Evolutionary conservation across 2,113 vertebrate species (phyloP).

Genomic region (Nyctibius bracteatus): DNA sequence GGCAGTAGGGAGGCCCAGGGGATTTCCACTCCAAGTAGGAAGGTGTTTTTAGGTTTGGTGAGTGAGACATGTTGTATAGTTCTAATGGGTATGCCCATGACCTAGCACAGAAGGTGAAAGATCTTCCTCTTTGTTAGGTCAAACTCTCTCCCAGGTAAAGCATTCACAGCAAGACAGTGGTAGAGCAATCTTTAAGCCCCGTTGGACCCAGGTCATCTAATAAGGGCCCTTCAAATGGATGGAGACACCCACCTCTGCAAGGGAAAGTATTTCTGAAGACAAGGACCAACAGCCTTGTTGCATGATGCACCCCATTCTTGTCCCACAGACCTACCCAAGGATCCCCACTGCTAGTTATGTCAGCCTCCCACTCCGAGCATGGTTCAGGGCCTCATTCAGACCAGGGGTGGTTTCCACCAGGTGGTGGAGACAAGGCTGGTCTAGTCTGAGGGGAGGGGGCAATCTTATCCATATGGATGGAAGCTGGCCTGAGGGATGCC

Average conservation of each 20-base stretch:
- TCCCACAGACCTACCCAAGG: background rate
- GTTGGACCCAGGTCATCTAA: background rate
- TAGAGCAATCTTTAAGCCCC: background rate
- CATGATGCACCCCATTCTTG: background rate
- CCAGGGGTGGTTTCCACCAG: background rate
- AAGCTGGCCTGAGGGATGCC: background rate
- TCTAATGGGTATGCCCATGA: background rate
- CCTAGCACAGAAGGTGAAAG: background rate
- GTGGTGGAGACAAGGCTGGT: background rate
- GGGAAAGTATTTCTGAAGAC: background rate
- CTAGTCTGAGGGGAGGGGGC: background rate
- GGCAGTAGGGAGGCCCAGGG: background rate
- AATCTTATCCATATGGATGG: background rate
- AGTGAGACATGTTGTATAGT: background rate
- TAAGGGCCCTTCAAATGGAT: background rate
- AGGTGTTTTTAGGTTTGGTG: background rate
- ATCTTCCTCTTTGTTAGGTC: background rate
- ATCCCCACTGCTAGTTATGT: background rate
- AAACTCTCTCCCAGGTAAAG: background rate
- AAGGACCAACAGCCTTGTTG: background rate
- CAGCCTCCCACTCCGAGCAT: background rate
- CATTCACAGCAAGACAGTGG: background rate
- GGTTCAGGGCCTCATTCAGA: background rate
- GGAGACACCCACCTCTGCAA: background rate
- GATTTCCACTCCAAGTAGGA: background rate